A percentile compares a stretch with the other conserved stretches of the same genome.
These are phyloP conservation scores for Tricholaema leucomelas DNA, from an alignment of 2,113 vertebrate genomes.

Conservation along the genomic window DNA sequence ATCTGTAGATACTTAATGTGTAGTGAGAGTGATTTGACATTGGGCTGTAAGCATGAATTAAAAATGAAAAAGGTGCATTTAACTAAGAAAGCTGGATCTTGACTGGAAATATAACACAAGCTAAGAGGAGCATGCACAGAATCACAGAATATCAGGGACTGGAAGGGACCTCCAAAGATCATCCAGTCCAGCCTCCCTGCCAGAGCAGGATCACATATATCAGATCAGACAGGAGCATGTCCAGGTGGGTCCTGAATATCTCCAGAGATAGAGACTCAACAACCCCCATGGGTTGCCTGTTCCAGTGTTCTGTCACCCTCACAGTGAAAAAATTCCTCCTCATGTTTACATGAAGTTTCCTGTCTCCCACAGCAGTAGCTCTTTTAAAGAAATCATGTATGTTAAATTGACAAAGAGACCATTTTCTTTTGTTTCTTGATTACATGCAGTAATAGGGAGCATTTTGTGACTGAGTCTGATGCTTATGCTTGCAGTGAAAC, in stretches of 20 bases:
- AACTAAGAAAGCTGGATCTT: neutral
- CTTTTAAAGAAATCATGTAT: constrained; percentile 12
- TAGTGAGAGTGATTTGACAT: neutral
- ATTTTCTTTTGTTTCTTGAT: constrained; percentile 57
- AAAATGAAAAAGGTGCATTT: neutral
- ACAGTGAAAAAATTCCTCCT: too few relatives aligned
- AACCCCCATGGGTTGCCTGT: too few relatives aligned
- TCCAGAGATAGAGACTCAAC: too few relatives aligned
- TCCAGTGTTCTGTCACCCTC: too few relatives aligned
- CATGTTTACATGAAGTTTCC: too few relatives aligned
- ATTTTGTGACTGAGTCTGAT: constrained; percentile 38
- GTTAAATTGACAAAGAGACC: constrained; percentile 20
- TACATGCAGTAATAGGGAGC: neutral
- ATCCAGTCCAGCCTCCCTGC: too few relatives aligned
- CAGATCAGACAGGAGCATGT: too few relatives aligned
- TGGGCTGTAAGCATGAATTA: neutral
- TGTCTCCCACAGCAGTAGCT: neutral
- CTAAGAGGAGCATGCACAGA: neutral
- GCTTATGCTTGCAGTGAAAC: constrained; percentile 14
- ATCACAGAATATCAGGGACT: neutral
- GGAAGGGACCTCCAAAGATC: too few relatives aligned
- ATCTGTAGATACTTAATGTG: neutral
- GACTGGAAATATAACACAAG: neutral
- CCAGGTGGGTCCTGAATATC: too few relatives aligned
- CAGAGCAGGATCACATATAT: too few relatives aligned